Percentiles rank a stretch among this genome's conserved stretches.
Conservation (phyloP, 2,888 invertebrate species). For the Anthrax anthrax region DNA sequence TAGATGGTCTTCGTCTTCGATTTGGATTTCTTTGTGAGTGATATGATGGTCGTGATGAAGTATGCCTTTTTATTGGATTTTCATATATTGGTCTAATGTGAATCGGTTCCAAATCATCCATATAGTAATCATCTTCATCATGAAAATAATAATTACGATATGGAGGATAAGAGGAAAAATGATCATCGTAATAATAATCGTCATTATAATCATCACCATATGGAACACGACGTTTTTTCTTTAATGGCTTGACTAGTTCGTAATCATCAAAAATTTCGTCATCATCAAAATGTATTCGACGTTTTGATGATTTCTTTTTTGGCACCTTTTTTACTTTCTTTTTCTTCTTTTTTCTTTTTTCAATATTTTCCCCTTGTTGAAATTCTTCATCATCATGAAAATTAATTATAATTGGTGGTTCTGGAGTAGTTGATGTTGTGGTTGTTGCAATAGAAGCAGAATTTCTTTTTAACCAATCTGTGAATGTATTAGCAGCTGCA, state of each 20-base stretch:
- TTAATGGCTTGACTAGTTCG: background rate
- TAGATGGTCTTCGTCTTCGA: background rate
- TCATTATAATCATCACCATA: background rate
- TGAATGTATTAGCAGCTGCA: constrained; percentile 1
- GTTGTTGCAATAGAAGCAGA: background rate
- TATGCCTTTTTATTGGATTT: no score
- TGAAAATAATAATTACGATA: background rate
- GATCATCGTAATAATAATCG: background rate
- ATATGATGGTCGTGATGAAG: background rate
- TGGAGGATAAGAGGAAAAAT: no score
- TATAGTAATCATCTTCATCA: background rate
- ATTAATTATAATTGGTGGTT: constrained; percentile 1
- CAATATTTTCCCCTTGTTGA: background rate
- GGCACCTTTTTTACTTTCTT: background rate
- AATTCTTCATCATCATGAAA: background rate
- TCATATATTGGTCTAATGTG: background rate
- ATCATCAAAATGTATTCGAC: background rate
- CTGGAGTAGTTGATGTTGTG: constrained; percentile 3
- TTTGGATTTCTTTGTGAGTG: background rate
- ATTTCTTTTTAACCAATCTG: constrained; percentile 2
- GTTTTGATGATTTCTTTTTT: background rate
- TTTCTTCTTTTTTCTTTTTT: background rate
- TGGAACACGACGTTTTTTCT: background rate
- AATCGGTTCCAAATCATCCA: background rate
- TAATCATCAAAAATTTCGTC: background rate